Percentiles rank a stretch among this genome's conserved stretches.
Evolutionary conservation across 2,888 invertebrate species (phyloP).

Genomic region (Pterostichus niger): DNA sequence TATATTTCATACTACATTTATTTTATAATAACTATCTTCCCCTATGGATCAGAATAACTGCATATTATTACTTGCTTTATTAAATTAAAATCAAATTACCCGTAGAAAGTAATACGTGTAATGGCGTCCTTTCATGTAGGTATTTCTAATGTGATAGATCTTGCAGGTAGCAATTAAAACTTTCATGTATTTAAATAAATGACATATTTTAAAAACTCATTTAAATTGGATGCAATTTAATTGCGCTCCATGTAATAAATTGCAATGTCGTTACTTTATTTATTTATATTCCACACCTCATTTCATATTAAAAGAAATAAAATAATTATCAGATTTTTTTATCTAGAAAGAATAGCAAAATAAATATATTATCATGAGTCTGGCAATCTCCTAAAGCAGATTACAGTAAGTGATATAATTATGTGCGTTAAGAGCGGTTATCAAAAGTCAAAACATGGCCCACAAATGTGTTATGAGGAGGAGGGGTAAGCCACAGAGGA

Average conservation of each 20-base stretch:
- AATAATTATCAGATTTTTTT: too few species aligned
- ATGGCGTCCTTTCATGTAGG: conserved; percentile 18
- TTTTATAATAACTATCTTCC: conserved; percentile 2
- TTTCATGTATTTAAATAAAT: conserved; percentile 44
- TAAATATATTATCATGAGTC: too few species aligned
- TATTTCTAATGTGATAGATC: conserved; percentile 11
- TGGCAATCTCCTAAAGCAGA: too few species aligned
- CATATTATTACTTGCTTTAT: background rate
- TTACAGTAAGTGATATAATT: too few species aligned
- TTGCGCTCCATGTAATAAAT: conserved; percentile 16
- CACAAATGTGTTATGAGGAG: too few species aligned
- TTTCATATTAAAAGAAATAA: too few species aligned
- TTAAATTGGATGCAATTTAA: conserved; percentile 35
- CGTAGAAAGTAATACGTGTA: conserved; percentile 18
- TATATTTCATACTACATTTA: background rate
- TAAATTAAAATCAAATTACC: conserved; percentile 17
- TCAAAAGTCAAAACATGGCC: too few species aligned
- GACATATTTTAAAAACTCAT: conserved; percentile 13
- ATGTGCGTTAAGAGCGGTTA: too few species aligned
- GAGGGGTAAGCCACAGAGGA: too few species aligned
- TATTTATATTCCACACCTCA: conserved; percentile 2
- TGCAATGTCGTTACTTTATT: background rate
- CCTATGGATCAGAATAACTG: background rate
- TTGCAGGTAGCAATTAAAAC: conserved; percentile 41
- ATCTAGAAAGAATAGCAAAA: too few species aligned